These are phyloP conservation scores for Zoanthus sociatus DNA, from an alignment of 92 coral and sea anemone genomes.

Conservation along the genomic window DNA sequence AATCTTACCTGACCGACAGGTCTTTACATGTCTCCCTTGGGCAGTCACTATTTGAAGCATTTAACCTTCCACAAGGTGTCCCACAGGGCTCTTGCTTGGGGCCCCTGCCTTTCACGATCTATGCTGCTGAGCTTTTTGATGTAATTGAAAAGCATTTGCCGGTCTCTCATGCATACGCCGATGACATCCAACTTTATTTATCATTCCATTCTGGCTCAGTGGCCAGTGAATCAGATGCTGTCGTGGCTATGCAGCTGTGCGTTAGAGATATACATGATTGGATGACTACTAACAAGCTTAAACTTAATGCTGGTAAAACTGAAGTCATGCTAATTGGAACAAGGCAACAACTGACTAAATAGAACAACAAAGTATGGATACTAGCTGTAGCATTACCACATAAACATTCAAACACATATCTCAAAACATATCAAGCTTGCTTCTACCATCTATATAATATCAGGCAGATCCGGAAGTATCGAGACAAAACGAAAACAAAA, in stretches of 20 bases:
- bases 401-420: slow-evolving; percentile 37
- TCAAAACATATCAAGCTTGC: slow-evolving; percentile 42
- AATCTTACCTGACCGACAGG: slow-evolving; percentile 48
- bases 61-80: slow-evolving; percentile 35
- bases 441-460: slow-evolving; percentile 52
- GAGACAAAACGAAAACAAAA: slow-evolving; percentile 33
- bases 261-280: slow-evolving; percentile 20
- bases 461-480: slow-evolving; percentile 26
- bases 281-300: slow-evolving; percentile 10
- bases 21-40: slow-evolving; percentile 30
- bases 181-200: slow-evolving; percentile 5
- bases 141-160: slow-evolving; percentile 9
- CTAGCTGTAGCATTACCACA: slow-evolving; percentile 22
- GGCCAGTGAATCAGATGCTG: slow-evolving; percentile 26
- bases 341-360: slow-evolving; percentile 37
- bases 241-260: slow-evolving; percentile 8
- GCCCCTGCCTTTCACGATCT: background rate
- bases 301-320: slow-evolving; percentile 52
- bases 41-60: background rate
- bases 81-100: slow-evolving; percentile 53
- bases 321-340: slow-evolving; percentile 55
- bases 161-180: slow-evolving; percentile 21
- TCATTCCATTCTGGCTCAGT: slow-evolving; percentile 18
- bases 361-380: slow-evolving; percentile 32
- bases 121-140: slow-evolving; percentile 35